Base-by-base conservation (phyloP, 2,797 vertebrate genomes). In the Falco peregrinus region DNA sequence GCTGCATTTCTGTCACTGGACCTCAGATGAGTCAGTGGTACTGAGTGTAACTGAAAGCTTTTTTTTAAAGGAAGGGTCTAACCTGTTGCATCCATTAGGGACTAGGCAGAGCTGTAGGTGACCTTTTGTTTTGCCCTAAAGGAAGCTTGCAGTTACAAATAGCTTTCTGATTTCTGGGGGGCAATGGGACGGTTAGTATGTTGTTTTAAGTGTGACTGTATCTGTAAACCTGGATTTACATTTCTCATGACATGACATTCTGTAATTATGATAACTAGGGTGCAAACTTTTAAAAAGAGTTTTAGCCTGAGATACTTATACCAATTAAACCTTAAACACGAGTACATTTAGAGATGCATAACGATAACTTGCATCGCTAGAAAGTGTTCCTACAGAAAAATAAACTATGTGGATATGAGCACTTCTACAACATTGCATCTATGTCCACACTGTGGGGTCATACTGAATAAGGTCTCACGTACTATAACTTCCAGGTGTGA, bases 111-210 rank as follows among this genome's bases (percentile, higher is more conserved):
- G 33, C 48, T 78, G 26, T 35, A n/a, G 37, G 33, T 37, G 8
- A 63, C 33, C 35, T 48, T 65, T 81, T 61, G 21, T 50, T 89
- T 84, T 68, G 37, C 35, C 77, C 33, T 84, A 31, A 76, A 84
- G 26, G 29, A 79, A 24, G 24, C 43, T 73, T 77, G 56, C 45
- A 45, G 13, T 67, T 91, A n/a, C n/a, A 87, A 93, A 45, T 75
- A 84, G 77, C 26, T 85, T 71, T 73, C 68, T 91, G 48, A 78
- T 85, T 87, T 85, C 71, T 61, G 18, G 37, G n/a, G 26, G 16
- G 43, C 25, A 79, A 16, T 1, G 1, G 7, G 10, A 12, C 63
- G n/a, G 43, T 51, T 3, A 1, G 18, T 35, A n/a, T 39, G 47
- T 35, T 84, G 45, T 6, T 93, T 77, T 59, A 80, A 85, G 15